A percentile compares a stretch with the other conserved stretches of the same genome.
phyloP scores from a whole-genome alignment of 2,797 vertebrate genomes.

The Smutsia temminckii region DNA sequence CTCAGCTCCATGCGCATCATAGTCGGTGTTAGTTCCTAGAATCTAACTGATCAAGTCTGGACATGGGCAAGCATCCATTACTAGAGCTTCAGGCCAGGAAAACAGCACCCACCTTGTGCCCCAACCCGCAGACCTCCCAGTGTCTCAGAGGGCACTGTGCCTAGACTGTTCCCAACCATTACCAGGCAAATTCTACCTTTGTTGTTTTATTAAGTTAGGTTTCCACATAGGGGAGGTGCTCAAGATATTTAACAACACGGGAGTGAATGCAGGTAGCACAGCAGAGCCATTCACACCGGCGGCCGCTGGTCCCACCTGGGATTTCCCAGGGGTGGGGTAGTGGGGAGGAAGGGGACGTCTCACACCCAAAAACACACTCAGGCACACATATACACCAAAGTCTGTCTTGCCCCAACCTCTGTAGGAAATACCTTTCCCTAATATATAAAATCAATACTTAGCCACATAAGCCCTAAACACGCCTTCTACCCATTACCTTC shows the following conservation, averaged over 20 bases:
- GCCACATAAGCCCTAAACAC: background rate
- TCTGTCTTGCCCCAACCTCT: background rate
- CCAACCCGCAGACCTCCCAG: no score
- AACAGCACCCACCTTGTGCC: no score
- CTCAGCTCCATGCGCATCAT: fast-evolving
- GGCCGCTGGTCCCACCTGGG: fast-evolving
- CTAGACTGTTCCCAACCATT: no score
- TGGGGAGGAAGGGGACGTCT: fast-evolving
- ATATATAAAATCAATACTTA: background rate
- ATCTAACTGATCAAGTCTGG: background rate
- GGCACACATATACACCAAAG: background rate
- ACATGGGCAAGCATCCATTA: no score
- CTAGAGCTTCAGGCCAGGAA: no score
- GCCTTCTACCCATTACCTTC: fast-evolving
- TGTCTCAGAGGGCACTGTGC: no score
- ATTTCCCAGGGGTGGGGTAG: background rate
- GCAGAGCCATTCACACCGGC: fast-evolving
- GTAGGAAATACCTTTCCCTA: background rate
- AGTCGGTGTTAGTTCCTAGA: no score
- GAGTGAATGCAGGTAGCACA: fast-evolving
- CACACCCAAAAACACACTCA: fast-evolving
- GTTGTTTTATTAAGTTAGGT: background rate
- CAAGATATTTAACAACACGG: no score
- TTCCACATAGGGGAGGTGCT: background rate
- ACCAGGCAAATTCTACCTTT: no score